Evolutionary conservation across 2,888 invertebrate species (phyloP).

Genomic region (Caenorhabditis sp.): DNA sequence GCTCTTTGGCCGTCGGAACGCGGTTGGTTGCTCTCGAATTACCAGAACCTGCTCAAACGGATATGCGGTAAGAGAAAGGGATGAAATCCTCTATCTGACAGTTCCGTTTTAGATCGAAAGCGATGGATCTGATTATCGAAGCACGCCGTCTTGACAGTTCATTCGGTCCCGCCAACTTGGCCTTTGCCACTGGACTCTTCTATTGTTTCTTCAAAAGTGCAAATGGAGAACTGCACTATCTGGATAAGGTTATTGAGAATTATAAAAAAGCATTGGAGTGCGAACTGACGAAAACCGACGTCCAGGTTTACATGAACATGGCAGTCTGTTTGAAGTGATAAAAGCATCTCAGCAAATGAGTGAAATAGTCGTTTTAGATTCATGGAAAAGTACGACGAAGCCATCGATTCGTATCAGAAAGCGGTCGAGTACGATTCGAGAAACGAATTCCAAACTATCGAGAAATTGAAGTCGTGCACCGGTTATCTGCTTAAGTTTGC

Average conservation of each 20-base stretch:
- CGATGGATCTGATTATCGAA: slow-evolving; percentile 39
- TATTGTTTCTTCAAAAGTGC: slow-evolving; percentile 32
- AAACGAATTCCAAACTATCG: slow-evolving; percentile 23
- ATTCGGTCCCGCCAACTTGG: slow-evolving; percentile 32
- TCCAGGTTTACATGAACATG: slow-evolving; percentile 44
- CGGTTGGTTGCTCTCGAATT: slow-evolving; percentile 23
- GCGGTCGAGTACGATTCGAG: slow-evolving; percentile 34
- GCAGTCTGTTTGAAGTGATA: slow-evolving; percentile 29
- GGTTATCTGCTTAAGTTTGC: slow-evolving; percentile 31
- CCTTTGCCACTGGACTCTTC: slow-evolving; percentile 44
- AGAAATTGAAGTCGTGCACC: slow-evolving; percentile 8
- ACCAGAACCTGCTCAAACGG: slow-evolving; percentile 16
- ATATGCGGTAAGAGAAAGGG: slow-evolving; percentile 19
- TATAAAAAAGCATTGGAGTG: slow-evolving; percentile 37
- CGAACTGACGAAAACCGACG: slow-evolving; percentile 31
- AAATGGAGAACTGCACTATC: slow-evolving; percentile 20
- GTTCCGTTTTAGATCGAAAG: slow-evolving; percentile 33
- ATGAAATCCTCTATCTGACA: background rate
- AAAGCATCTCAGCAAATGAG: background rate
- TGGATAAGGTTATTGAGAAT: slow-evolving; percentile 41
- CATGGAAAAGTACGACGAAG: slow-evolving; percentile 39
- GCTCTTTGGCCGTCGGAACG: slow-evolving; percentile 24
- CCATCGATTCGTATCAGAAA: background rate
- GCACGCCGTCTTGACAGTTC: slow-evolving; percentile 19
- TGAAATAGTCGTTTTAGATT: slow-evolving; percentile 8